Evolutionary conservation across 2,888 invertebrate species (phyloP), one percentile per base, ranked within the genome.

Genomic region (Leptura quadrifasciata): DNA sequence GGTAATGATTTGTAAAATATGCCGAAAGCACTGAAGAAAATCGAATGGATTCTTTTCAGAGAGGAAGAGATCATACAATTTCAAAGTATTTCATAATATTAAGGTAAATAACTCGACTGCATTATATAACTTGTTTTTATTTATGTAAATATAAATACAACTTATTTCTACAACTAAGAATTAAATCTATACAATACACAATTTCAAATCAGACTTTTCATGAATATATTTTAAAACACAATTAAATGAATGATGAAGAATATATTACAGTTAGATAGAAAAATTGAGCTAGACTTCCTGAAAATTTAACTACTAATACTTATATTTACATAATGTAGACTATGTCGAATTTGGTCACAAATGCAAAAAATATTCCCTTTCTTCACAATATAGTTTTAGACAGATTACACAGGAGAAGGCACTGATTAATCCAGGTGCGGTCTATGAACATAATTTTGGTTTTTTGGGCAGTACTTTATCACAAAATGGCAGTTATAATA

Each of bases 301-400:
- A 78, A 82, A 75, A 78, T 80, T 68, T 76, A 69, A 57, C 58
- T 74, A 77, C 79, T 77, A 75, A 75, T 68, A 67, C 68, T 64
- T 75, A 65, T 84, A 82, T 81, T 68, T 82, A 83, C 81, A 83
- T 31, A 61, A 76, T 80, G 79, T 81, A 77, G 75, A 76, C 77
- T 80, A 81, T 80, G 78, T 80, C 79, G 79, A 79, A 76, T 83
- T 86, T 86, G 85, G 85, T 87, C 85, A 81, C 83, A 81, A 84
- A 84, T 86, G 86, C 84, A 85, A 86, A 88, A 88, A 86, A 87
- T 87, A 86, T 84, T 82, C 76, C 80, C 75, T 82, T 82, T 80
- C 76, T 80, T 77, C 72, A 69, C 57, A 79, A 80, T 78, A 80
- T 82, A 79, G 70, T 78, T 82, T 80, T 83, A 83, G 83, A 85